A percentile compares a stretch with the other conserved stretches of the same genome.
Conservation (phyloP, 2,888 invertebrate genomes). For the Argyra leucocephala region DNA sequence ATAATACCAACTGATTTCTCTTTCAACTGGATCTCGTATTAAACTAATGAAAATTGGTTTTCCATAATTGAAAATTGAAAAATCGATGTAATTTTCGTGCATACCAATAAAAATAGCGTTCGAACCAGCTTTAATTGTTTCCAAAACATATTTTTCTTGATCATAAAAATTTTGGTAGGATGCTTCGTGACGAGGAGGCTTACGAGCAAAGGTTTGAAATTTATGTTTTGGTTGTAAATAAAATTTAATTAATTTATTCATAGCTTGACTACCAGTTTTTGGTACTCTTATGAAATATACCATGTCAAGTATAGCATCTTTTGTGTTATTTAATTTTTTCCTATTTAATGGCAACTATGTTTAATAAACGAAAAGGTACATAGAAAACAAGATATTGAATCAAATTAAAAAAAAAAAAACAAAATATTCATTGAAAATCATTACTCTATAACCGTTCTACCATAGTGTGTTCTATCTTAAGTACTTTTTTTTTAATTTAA, state of each 20-base stretch:
- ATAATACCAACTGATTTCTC: slow-evolving; percentile 88
- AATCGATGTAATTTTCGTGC: slow-evolving; percentile 84
- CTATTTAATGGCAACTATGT: slow-evolving; percentile 25
- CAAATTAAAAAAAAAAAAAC: too few relatives aligned
- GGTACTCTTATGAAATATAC: slow-evolving; percentile 46
- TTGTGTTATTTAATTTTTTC: slow-evolving; percentile 60
- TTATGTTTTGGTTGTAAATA: background rate
- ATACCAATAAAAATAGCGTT: slow-evolving; percentile 41
- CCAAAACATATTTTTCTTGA: background rate
- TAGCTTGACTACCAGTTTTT: slow-evolving; percentile 65
- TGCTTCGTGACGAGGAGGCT: background rate
- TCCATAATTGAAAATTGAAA: slow-evolving; percentile 68
- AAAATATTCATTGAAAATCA: background rate
- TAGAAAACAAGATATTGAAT: too few relatives aligned
- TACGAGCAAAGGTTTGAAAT: background rate
- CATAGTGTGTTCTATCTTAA: too few relatives aligned
- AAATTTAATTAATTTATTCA: slow-evolving; percentile 66
- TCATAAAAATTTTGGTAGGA: background rate
- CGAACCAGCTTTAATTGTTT: background rate
- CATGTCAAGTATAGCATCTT: slow-evolving; percentile 56
- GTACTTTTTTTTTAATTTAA: too few relatives aligned
- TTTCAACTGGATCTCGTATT: slow-evolving; percentile 80
- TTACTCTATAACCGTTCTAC: background rate
- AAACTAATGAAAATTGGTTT: slow-evolving; percentile 83
- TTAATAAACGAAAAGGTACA: too few relatives aligned